Base-by-base conservation (phyloP, 1,140 invertebrate species). In the Bradynema listronoti region DNA sequence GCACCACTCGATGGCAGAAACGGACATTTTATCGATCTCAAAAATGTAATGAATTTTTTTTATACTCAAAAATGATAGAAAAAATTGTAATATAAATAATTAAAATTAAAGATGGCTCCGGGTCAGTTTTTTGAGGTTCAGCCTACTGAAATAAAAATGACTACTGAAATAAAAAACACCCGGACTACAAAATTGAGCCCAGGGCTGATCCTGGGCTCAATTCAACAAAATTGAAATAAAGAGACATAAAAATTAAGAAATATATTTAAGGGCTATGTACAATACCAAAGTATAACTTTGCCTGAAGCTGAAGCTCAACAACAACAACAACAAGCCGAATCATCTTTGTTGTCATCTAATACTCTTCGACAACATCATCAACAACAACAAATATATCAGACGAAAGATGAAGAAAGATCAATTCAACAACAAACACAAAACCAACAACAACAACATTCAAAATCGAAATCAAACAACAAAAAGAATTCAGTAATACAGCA, bases 371-470 rank as follows among this genome's bases (percentile, higher is more conserved):
- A 50, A 29, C 47, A 51, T 4, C 25, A 32, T 9, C 16, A 34
- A 51, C 25, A 19, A n/a, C 22, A 27, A 51, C 22, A 29, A 50
- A 47, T 24, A 5, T 39, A 11, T 11, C 53, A 65, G 34, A n/a
- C 47, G 24, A 39, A 43, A 9, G 29, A 22, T 19, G 30, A 19
- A 61, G 68, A 50, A 69, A 65, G 36, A 29, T 34, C 14, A 11
- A 63, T 6, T 63, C 46, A 61, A 47, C 2, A 51, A n/a, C 53
- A 2, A 11, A 32, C 9, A 33, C 2, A 52, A n/a, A 1, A 16
- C 1, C 1, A 54, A 49, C 1, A 6, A 9, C 53, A 11, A 14
- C 27, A 22, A 25, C 16, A 64, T 22, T n/a, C 32, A 11, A 25
- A 34, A 22, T 58, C 29, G 11, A 36, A 51, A 1, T 61, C 11